Percentiles rank a stretch among this genome's conserved stretches.
Conservation (phyloP, 1,140 invertebrate genomes). For the Pentalonia nigronervosa region DNA sequence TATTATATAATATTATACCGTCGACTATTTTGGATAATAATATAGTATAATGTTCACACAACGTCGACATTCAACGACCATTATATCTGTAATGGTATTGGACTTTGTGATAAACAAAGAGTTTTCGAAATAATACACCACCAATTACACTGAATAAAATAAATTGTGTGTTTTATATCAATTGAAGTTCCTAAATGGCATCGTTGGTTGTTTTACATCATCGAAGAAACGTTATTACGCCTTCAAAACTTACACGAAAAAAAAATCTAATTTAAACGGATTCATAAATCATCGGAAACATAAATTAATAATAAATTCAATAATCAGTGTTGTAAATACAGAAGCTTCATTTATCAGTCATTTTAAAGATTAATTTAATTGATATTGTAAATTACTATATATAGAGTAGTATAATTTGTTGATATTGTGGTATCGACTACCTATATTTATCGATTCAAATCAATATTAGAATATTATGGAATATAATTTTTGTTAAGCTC, state of each 20-base stretch:
- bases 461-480: background rate
- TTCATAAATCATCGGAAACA: background rate
- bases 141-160: no score
- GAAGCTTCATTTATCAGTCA: background rate
- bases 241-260: no score
- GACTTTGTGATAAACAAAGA: background rate
- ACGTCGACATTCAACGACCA: background rate
- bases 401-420: background rate
- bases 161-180: no score
- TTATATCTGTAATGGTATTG: background rate
- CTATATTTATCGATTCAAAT: background rate
- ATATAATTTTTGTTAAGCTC: background rate
- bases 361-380: background rate
- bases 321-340: background rate
- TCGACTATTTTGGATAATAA: background rate
- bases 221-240: no score
- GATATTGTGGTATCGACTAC: background rate
- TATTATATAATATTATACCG: background rate
- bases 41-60: no score
- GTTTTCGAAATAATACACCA: background rate
- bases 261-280: background rate
- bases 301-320: background rate
- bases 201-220: no score
- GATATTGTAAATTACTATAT: background rate
- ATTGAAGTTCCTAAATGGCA: no score